Evolutionary conservation across 2,797 vertebrate genomes (phyloP), one percentile per base, ranked within the genome.

Genomic region (Esox lucius): DNA sequence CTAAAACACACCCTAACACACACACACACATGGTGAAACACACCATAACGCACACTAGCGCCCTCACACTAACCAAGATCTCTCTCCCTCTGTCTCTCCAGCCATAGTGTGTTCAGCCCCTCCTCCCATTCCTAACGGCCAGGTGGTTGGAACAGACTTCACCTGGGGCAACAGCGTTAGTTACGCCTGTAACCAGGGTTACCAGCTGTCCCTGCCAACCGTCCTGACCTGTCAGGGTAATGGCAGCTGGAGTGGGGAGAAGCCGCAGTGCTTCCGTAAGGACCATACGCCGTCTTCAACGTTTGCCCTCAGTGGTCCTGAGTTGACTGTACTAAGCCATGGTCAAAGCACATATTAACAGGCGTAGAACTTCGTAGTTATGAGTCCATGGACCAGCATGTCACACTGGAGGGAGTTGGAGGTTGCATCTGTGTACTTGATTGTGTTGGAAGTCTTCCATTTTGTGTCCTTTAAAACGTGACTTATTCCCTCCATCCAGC

Each of bases 261-360:
- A 95, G 71, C 97, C 98, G 0, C 98, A 99, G 87, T 99, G 98
- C 85, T 99, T 99, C 80, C 98, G 97, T 99, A 94, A 97, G 98
- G 88, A 15, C 42, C 48, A 46, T 4, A 8, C 8, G 7, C 42
- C 42, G 11, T 12, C 3, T 46, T 46, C 42, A 46, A 8, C 11
- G 6, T 46, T 46, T 9, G 46, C 11, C 42, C 42, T 46, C 6
- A 46, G 42, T 46, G 1, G 6, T 46, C 3, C 42, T 8, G 4
- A 46, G 42, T 4, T 46, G 42, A 2, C 42, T 46, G n/a, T n/a
- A n/a, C n/a, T n/a, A n/a, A n/a, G n/a, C n/a, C n/a, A n/a, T n/a
- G n/a, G n/a, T n/a, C n/a, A n/a, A n/a, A n/a, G n/a, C n/a, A n/a
- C n/a, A n/a, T n/a, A n/a, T n/a, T n/a, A n/a, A n/a, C n/a, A n/a